Base-by-base conservation (phyloP, 1,140 invertebrate genomes). In the Hesperophylax magnus region DNA sequence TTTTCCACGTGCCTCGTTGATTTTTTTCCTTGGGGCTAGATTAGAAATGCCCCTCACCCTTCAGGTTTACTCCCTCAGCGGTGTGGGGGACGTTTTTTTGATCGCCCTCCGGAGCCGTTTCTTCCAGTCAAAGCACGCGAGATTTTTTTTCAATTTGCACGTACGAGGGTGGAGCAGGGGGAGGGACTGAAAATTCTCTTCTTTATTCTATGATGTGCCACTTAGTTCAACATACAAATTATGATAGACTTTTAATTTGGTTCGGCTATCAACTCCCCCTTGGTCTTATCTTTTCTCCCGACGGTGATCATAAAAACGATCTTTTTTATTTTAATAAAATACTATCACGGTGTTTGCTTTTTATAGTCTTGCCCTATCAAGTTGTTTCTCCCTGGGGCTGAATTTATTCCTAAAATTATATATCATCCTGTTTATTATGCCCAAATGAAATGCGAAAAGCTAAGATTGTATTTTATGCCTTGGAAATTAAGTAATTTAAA, bases 241-340 rank as follows among this genome's bases (percentile, higher is more conserved):
- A 81, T 83, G 82, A 83, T 83, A 81, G 82, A 83, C 82, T 83
- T 83, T 83, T 83, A 83, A 83, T 83, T 83, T 83, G 82, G 69
- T 65, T 60, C 79, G 22, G 72, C 78, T 80, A 80, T 75, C 71
- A 56, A 22, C 71, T n/a, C n/a, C 53, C 47, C 39, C 69, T 5
- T 9, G 18, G 63, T 27, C 11, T 47, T 52, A 31, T 58, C 63
- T 53, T 31, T 3, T 20, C 18, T 14, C 52, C 15, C 54, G 22
- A 3, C 52, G 63, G 52, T 54, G 77, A 69, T 67, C 63, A 47
- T 78, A 65, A 65, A 78, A 31, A 61, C 20, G n/a, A 67, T n/a
- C 60, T 39, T 20, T 67, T 61, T 78, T 79, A 47, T 71, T 72
- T 79, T 74, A 79, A 79, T 79, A 79, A 79, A 79, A 79, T 65